Percentiles rank a stretch among this genome's conserved stretches.
These are phyloP conservation scores for Synanthedon vespiformis DNA, from an alignment of 2,888 invertebrate genomes.

Conservation along the genomic window DNA sequence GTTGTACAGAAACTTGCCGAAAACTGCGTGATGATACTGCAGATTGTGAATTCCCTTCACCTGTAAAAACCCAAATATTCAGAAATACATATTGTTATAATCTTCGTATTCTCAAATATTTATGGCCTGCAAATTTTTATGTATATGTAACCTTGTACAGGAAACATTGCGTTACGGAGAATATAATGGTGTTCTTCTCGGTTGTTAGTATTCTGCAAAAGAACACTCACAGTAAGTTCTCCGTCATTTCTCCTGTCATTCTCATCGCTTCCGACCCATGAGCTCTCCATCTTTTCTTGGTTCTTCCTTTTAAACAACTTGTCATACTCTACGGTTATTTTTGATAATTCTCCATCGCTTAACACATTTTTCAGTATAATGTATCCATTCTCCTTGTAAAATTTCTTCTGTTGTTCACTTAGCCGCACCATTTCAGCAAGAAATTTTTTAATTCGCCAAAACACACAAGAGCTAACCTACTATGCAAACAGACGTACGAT, in stretches of 20 bases:
- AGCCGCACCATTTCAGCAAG: neutral
- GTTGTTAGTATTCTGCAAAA: neutral
- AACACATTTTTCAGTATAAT: conserved; percentile 57
- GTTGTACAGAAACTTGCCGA: conserved; percentile 56
- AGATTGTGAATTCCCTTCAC: conserved; percentile 72
- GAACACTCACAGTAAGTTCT: conserved; percentile 26
- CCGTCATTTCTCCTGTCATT: conserved; percentile 28
- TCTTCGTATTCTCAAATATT: too few species aligned
- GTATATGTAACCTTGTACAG: too few species aligned
- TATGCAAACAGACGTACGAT: too few species aligned
- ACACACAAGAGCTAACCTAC: too few species aligned
- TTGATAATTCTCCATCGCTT: conserved; percentile 43
- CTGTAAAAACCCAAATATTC: conserved; percentile 20
- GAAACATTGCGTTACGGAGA: too few species aligned
- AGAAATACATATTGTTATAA: too few species aligned
- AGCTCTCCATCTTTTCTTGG: conserved; percentile 59
- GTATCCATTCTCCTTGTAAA: conserved; percentile 67
- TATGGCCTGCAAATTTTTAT: too few species aligned
- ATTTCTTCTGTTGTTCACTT: conserved; percentile 51
- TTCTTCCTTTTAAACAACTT: conserved; percentile 61
- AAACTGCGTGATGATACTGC: conserved; percentile 67
- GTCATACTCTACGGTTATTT: conserved; percentile 60
- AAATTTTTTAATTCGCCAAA: too few species aligned
- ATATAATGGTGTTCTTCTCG: too few species aligned
- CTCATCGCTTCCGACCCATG: conserved; percentile 64